Percentiles rank a stretch among this genome's conserved stretches.
Conservation (phyloP, 2,797 vertebrate genomes). For the Poecilia gillii region DNA sequence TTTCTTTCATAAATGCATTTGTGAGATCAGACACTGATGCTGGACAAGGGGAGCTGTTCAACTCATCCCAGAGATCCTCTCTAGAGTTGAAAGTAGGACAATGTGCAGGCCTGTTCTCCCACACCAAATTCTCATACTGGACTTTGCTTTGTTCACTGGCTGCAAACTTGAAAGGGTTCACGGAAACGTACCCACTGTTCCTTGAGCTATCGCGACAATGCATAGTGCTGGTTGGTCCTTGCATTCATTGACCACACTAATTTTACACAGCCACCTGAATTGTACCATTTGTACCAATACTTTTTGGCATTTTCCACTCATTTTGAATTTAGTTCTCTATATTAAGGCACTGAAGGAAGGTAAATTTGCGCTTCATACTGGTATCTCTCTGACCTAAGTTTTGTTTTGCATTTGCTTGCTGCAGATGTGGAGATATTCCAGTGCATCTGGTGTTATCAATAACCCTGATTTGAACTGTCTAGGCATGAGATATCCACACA, state of each 20-base stretch:
- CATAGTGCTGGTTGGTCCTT: neutral
- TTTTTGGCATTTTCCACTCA: neutral
- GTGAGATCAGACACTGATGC: neutral
- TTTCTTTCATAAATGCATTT: neutral
- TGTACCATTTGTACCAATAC: neutral
- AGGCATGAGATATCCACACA: neutral
- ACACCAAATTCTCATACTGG: neutral
- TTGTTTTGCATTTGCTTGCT: neutral
- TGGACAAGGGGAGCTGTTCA: neutral
- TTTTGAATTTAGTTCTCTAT: neutral
- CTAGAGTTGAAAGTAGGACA: neutral
- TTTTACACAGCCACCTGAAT: neutral
- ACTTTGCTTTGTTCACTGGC: neutral
- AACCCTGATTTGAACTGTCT: neutral
- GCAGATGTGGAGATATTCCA: no score
- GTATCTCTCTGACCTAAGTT: neutral
- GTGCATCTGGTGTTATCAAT: neutral
- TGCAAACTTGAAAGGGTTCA: neutral
- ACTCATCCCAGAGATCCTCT: neutral
- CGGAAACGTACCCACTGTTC: neutral
- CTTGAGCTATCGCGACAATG: neutral
- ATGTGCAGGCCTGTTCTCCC: neutral
- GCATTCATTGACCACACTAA: neutral
- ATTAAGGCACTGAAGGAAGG: neutral
- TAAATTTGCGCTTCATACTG: neutral